Evolutionary conservation across 2,113 vertebrate species (phyloP).

Genomic region (Apistogramma diplotaenia): DNA sequence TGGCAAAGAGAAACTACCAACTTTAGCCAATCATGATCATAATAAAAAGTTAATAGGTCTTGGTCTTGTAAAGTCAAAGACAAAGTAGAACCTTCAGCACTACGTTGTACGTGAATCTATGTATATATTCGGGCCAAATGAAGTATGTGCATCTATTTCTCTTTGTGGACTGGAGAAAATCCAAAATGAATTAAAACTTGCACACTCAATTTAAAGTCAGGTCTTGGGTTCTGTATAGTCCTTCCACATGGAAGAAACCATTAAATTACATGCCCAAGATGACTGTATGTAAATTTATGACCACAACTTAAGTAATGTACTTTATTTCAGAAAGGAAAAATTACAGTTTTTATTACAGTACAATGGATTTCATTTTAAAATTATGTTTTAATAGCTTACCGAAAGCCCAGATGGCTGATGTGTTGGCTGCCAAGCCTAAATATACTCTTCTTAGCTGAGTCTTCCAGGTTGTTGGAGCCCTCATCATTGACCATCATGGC

Average conservation of each 20-base stretch:
- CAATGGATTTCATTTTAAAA: not conserved
- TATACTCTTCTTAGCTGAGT: constrained; percentile 85
- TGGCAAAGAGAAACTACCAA: not conserved
- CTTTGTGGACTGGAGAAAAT: no score
- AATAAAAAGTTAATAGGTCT: not conserved
- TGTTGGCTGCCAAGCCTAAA: constrained; percentile 88
- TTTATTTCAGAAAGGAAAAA: not conserved
- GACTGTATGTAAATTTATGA: no score
- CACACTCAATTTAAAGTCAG: no score
- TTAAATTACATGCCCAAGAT: no score
- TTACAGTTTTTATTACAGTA: accelerated
- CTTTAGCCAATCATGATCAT: accelerated
- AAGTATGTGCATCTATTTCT: not conserved
- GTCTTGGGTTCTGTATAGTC: not conserved
- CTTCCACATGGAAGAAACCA: accelerated
- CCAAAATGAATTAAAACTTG: no score
- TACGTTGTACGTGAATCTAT: not conserved
- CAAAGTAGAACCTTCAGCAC: not conserved
- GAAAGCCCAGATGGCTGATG: constrained; percentile 88
- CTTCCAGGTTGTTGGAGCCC: constrained; percentile 92
- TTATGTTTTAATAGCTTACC: constrained; percentile 71
- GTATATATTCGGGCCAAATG: not conserved
- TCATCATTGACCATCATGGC: constrained; percentile 93
- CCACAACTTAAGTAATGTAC: not conserved
- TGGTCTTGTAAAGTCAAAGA: not conserved